A percentile compares a stretch with the other conserved stretches of the same genome.
Conservation (phyloP, 1,140 invertebrate genomes). For the Agrypnia vestita region DNA sequence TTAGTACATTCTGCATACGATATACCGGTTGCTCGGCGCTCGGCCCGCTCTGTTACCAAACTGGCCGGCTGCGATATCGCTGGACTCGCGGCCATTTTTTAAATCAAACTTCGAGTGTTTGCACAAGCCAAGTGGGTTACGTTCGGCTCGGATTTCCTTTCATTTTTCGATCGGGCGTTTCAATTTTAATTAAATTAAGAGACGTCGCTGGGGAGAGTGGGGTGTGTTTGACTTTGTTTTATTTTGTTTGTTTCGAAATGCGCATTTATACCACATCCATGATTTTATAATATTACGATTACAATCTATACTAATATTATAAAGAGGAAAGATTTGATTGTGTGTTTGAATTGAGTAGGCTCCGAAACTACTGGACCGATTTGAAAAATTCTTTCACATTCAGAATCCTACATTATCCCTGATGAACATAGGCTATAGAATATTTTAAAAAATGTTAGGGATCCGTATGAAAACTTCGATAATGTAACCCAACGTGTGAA, state of each 20-base stretch:
- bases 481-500: too few species aligned
- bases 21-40: conserved; percentile 21
- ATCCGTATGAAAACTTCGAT: too few species aligned
- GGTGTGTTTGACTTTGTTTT: too few species aligned
- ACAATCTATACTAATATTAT: too few species aligned
- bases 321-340: too few species aligned
- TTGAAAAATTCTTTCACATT: too few species aligned
- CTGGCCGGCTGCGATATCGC: conserved; percentile 34
- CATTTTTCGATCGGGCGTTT: conserved; percentile 26
- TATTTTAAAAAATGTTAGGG: too few species aligned
- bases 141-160: conserved; percentile 31
- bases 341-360: too few species aligned
- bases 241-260: background rate
- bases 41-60: conserved; percentile 37
- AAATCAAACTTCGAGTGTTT: conserved; percentile 1
- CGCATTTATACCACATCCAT: background rate
- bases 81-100: conserved; percentile 29
- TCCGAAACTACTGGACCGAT: too few species aligned
- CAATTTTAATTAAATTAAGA: conserved; percentile 16
- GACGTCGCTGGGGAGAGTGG: background rate
- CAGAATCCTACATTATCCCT: too few species aligned
- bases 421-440: too few species aligned
- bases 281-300: background rate
- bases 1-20: conserved; percentile 37
- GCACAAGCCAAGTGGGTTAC: conserved; percentile 20